Base-by-base conservation (phyloP, 2,113 vertebrate genomes). In the Grammomys surdaster region DNA sequence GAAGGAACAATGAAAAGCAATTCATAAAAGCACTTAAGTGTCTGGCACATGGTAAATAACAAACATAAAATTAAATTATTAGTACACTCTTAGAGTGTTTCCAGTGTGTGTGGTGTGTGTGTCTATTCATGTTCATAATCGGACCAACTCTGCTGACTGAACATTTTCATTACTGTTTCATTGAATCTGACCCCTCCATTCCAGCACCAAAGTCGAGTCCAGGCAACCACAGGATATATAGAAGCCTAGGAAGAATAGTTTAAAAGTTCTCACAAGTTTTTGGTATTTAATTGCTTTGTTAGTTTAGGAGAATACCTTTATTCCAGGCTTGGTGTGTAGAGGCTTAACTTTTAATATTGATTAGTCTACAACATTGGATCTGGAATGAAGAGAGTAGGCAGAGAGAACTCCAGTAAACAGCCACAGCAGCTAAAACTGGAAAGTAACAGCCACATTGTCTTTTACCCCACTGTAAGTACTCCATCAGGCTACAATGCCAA, bases 61-160 rank as follows among this genome's bases (percentile, higher is more conserved):
- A 90, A 94, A 78, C 19, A 86, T 51, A 86, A 73, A 4, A 56
- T 95, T 3, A 63, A 76, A 36, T 75, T 77, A 90, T 93, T 85
- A 90, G 31, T 28, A 56, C 20, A 65, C 4, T 87, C 46, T 58
- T 63, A 69, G 73, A 78, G 54, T 80, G 24, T 69, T 80, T 95
- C 75, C 63, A 36, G 78, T 73, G 80, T 14, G 67, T 26, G 63
- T 65, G 63, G 63, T 65, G 85, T 14, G 31, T 69, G 63, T 65
- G 63, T 65, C 2, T 65, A 8, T 78, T 48, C 89, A 63, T 54
- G 77, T 2, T 95, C 31, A 60, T 33, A 88, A 89, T 82, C 46
- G 17, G 51, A 89, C 72, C 31, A 13, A 73, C 10, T 70, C 7
- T 40, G 51, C 0, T 58, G 43, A 81, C 33, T 77, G 36, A 77